A percentile compares a stretch with the other conserved stretches of the same genome.
Evolutionary conservation across 2,888 invertebrate genomes (phyloP).

Genomic region (Horisme vitalbata): DNA sequence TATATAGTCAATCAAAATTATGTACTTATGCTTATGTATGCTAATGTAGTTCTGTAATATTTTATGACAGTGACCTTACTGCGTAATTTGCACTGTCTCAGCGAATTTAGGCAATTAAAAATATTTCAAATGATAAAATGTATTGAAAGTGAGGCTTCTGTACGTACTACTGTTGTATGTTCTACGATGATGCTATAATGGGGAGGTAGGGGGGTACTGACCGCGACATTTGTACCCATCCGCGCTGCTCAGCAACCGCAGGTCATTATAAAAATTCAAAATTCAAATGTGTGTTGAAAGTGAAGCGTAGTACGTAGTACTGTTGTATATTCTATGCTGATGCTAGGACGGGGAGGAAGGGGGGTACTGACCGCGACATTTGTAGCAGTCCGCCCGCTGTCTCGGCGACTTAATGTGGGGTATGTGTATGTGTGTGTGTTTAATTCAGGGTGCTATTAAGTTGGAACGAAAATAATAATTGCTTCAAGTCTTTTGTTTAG

Average conservation of each 20-base stretch:
- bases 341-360: slow-evolving; percentile 37
- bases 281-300: too few relatives aligned
- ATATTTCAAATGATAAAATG: too few relatives aligned
- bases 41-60: too few relatives aligned
- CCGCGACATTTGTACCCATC: slow-evolving; percentile 80
- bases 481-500: neutral
- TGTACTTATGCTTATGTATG: too few relatives aligned
- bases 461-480: slow-evolving; percentile 20
- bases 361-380: slow-evolving; percentile 78
- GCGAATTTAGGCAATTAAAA: too few relatives aligned
- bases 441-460: slow-evolving; percentile 32
- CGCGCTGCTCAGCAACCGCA: too few relatives aligned
- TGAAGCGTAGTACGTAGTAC: neutral
- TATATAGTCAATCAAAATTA: too few relatives aligned
- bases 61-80: too few relatives aligned
- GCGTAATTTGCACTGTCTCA: too few relatives aligned
- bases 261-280: too few relatives aligned
- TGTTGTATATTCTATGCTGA: neutral
- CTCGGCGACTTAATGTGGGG: slow-evolving; percentile 50
- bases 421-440: slow-evolving; percentile 37
- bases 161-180: too few relatives aligned
- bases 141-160: too few relatives aligned
- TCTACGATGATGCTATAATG: slow-evolving; percentile 13
- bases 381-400: slow-evolving; percentile 67
- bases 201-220: slow-evolving; percentile 57